Conservation (phyloP, 2,797 vertebrate species). For the Sus cebifrons region DNA sequence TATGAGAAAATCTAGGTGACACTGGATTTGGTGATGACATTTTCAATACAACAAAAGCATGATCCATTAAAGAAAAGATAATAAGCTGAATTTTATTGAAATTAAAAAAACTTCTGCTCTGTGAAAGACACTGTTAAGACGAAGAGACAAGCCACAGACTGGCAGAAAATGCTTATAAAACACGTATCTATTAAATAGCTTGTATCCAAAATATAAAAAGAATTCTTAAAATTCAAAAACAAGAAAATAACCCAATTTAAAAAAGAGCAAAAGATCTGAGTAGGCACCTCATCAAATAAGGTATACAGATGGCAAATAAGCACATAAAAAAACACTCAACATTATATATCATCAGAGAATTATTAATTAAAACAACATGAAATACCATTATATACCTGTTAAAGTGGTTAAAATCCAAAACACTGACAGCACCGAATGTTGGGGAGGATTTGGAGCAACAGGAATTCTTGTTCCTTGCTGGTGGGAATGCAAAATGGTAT, state of each 20-base stretch:
- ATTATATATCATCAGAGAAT: not conserved
- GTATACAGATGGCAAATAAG: not conserved
- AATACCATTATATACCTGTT: not conserved
- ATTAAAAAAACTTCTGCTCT: constrained; percentile 2
- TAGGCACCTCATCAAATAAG: not conserved
- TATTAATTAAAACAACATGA: constrained; percentile 16
- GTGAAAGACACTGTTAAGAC: constrained; percentile 38
- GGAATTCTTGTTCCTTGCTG: not conserved
- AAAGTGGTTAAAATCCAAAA: constrained; percentile 36
- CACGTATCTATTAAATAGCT: not conserved
- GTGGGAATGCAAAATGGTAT: not conserved
- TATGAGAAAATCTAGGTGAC: not conserved
- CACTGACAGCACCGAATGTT: not conserved
- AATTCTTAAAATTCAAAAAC: constrained; percentile 49
- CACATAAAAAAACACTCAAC: constrained; percentile 3
- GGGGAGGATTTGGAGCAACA: not conserved
- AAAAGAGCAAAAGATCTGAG: constrained; percentile 10
- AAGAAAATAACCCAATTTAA: not conserved
- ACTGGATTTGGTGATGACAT: not conserved
- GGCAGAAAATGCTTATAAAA: not conserved
- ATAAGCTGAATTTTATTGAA: not conserved
- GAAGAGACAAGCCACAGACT: not conserved
- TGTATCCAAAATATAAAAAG: constrained; percentile 27
- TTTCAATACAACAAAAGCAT: constrained; percentile 19
- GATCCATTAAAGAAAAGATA: constrained; percentile 12